A percentile compares a stretch with the other conserved stretches of the same genome.
These are phyloP conservation scores for Cyanoderma ruficeps DNA, from an alignment of 2,113 vertebrate species.

Conservation along the genomic window DNA sequence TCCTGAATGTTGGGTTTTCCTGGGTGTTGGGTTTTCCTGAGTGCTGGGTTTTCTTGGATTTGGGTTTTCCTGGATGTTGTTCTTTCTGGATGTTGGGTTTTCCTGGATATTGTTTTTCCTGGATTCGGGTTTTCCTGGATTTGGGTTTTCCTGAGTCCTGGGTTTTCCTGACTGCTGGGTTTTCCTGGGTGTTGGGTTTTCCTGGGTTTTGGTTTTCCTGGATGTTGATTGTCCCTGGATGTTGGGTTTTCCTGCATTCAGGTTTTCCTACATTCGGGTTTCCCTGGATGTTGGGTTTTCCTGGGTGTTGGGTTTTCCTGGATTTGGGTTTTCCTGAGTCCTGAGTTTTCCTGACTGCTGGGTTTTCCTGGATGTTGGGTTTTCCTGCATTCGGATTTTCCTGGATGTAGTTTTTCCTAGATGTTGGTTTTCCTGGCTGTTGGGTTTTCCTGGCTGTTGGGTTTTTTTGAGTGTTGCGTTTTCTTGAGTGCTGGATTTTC, in stretches of 20 bases:
- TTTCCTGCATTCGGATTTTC: neutral
- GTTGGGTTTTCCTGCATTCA: neutral
- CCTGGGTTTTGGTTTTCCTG: rapidly evolving
- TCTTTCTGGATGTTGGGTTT: rapidly evolving
- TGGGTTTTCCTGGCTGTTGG: rapidly evolving
- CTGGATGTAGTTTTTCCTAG: too few relatives aligned
- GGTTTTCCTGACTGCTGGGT: rapidly evolving
- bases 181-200: rapidly evolving
- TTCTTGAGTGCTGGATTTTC: rapidly evolving
- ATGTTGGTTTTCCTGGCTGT: rapidly evolving
- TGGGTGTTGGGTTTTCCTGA: rapidly evolving
- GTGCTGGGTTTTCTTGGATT: rapidly evolving
- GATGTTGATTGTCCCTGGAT: rapidly evolving
- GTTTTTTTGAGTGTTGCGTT: rapidly evolving
- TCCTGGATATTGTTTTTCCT: rapidly evolving
- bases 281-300: rapidly evolving
- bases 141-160: rapidly evolving
- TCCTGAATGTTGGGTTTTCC: too few relatives aligned
- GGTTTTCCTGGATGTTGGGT: rapidly evolving
- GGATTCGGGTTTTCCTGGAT: rapidly evolving
- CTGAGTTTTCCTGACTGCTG: too few relatives aligned
- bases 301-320: too few relatives aligned
- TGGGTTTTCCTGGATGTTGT: neutral
- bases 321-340: too few relatives aligned
- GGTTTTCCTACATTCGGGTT: too few relatives aligned